Conservation (phyloP, 2,113 vertebrate species). For the Ciconia stormi region DNA sequence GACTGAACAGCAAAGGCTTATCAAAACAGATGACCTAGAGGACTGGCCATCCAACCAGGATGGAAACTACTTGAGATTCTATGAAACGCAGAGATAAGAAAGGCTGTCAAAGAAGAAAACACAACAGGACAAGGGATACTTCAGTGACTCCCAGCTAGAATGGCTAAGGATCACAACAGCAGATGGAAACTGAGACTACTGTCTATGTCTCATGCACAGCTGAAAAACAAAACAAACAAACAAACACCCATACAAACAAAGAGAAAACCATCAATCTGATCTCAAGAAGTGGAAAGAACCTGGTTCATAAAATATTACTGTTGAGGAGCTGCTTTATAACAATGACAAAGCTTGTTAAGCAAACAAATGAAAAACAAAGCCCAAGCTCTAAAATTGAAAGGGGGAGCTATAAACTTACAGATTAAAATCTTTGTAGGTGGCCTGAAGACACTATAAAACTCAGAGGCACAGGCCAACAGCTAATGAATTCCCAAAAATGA, state of each 20-base stretch:
- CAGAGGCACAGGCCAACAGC: background rate
- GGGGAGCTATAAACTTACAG: background rate
- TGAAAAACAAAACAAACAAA: background rate
- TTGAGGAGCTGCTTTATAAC: background rate
- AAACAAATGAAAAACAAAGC: background rate
- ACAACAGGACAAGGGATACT: background rate
- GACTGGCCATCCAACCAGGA: background rate
- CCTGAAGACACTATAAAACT: background rate
- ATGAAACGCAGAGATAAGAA: background rate
- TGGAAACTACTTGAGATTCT: background rate
- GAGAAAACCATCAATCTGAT: background rate
- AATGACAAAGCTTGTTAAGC: background rate
- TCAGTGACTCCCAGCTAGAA: background rate
- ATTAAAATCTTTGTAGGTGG: background rate
- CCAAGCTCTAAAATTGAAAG: background rate
- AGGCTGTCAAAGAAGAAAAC: background rate
- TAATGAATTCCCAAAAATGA: background rate
- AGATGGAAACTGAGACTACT: background rate
- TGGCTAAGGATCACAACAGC: background rate
- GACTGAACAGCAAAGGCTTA: background rate
- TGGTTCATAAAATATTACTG: background rate
- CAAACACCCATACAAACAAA: background rate
- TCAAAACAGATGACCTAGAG: background rate
- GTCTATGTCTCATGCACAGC: background rate
- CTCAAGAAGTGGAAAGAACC: background rate